phyloP scores from a whole-genome alignment of 53 echinoderm and acorn worm genomes.

The Patiria pectinifera region DNA sequence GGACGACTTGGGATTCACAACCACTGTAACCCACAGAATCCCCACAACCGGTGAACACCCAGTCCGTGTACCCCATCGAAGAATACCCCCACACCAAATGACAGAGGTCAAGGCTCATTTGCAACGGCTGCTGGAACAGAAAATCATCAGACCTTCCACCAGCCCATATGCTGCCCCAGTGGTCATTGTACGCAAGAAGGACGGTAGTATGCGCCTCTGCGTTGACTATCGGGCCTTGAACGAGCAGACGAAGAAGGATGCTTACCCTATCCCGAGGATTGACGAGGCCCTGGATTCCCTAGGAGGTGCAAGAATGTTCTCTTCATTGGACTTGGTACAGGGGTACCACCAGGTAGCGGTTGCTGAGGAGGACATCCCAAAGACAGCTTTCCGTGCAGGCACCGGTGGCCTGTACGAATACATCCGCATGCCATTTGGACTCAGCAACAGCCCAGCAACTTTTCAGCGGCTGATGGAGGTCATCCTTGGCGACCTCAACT shows the following conservation, averaged over 20 bases:
- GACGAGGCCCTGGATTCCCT: constrained; percentile 78
- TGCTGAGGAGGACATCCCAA: no score
- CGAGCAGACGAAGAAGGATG: constrained; percentile 70
- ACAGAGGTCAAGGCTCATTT: constrained; percentile 64
- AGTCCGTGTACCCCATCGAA: constrained; percentile 51
- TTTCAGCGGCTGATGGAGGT: no score
- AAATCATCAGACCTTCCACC: constrained; percentile 39
- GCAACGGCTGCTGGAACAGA: constrained; percentile 31
- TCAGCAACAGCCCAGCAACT: no score
- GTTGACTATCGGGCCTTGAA: constrained; percentile 72
- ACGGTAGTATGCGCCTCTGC: constrained; percentile 66
- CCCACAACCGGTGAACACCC: constrained; percentile 19
- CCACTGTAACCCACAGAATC: constrained; percentile 43
- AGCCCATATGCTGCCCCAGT: constrained; percentile 74
- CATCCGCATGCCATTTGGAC: no score
- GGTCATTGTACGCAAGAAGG: constrained; percentile 69
- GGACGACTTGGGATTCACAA: constrained; percentile 59
- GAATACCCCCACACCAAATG: constrained; percentile 67
- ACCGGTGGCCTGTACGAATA: no score
- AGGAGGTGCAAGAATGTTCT: constrained; percentile 64
- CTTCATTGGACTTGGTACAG: constrained; percentile 64
- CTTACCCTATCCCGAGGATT: constrained; percentile 75
- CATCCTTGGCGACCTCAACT: no score
- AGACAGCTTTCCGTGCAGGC: no score
- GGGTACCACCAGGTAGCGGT: not conserved